Evolutionary conservation across 2,113 vertebrate species (phyloP), one percentile per base, ranked within the genome.

Genomic region (Ascaphus truei): DNA sequence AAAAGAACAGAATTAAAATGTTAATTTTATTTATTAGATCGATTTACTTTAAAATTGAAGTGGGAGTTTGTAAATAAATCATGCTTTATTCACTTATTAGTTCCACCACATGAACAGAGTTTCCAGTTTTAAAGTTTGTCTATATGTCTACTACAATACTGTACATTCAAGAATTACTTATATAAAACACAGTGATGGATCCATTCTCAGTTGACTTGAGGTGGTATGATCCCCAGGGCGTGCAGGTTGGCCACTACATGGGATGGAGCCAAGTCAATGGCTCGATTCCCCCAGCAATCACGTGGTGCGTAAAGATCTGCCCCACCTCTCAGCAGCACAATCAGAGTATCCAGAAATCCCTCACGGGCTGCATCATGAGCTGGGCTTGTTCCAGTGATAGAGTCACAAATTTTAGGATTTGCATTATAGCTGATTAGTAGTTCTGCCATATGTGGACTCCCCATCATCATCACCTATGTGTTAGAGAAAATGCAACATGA

Each of bases 401-500:
- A 11, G 75, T 96, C 93, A 0, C 36, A n/a, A 22, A 80, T 45
- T 75, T 92, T 91, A 4, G 95, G 92, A 5, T 93, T 78, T 0
- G 93, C 93, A 25, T 90, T 90, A 8, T 75, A 57, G 9, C 18
- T 7, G 57, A 98, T 86, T 15, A 98, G 71, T 39, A 92, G 27
- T 56, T 57, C 58, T 1, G 92, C 92, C 58, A 95, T 81, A 1
- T 47, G 10, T 1, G 77, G 4, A 77, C 72, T 92, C 16, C 92
- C 93, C 93, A 96, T 89, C 92, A 90, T 95, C 95, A 94, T 92
- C 60, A 94, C 92, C 94, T 95, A 15, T 26, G 47, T 36, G 5
- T 23, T 22, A 12, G 26, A 45, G 12, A 61, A 22, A 43, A 22
- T 25, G n/a, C n/a, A n/a, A n/a, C n/a, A n/a, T n/a, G n/a, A n/a